Evolutionary conservation across 2,797 vertebrate genomes (phyloP), one percentile per base, ranked within the genome.

Genomic region (Miopithecus talapoin): DNA sequence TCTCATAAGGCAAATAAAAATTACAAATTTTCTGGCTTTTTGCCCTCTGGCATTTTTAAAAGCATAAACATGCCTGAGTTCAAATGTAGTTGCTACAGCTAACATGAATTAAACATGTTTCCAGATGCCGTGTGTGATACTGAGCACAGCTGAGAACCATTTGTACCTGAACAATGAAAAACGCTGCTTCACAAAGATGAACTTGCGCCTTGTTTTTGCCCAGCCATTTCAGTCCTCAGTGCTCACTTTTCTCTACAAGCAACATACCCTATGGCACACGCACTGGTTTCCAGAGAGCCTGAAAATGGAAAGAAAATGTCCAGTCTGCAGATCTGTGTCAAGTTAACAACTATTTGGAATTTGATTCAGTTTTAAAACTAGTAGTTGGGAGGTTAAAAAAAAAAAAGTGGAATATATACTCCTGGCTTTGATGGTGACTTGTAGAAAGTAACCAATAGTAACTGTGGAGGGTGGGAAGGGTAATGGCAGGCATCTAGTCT

Each of bases 61-160:
- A 92, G 75, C 43, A 55, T n/a, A 36, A 81, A 93, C 87, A 94
- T 53, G 64, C 30, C 68, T 81, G 83, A 43, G 24, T 93, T 95
- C 57, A 89, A 86, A 94, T 74, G 90, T 0, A 75, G 86, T 19
- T 92, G 93, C 95, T 84, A 41, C 57, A 92, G 79, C 75, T 74
- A 61, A 81, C 1, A 6, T 12, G 41, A 95, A 85, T 64, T 76
- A 75, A 85, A 88, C 78, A 89, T 85, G 61, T 68, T 83, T 36
- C 61, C 57, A 55, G 87, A 80, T 30, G 64, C 11, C n/a, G 55
- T 64, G 55, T 26, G 76, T 1, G 26, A 79, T 79, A 76, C 64
- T 57, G 61, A 87, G 76, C 76, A 88, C 21, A 24, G 70, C 30
- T 30, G 2, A 89, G 85, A 92, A 88, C 90, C 46, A 41, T 39